phyloP scores from a whole-genome alignment of 2,888 invertebrate species.

The Dimorphilus gyrociliatus region DNA sequence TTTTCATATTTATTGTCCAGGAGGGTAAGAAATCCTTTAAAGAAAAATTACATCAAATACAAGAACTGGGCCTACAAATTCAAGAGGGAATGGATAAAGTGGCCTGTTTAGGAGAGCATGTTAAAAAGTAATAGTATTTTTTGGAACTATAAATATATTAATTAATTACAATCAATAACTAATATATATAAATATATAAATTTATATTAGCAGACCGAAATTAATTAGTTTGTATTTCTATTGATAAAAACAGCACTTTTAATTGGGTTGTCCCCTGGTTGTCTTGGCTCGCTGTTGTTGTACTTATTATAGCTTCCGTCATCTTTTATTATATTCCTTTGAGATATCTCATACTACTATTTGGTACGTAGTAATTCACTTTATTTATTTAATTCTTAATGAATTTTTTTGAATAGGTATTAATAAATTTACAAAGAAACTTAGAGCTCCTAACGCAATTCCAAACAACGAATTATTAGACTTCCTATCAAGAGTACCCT shows the following conservation, averaged over 20 bases:
- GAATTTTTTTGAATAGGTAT: too few species aligned
- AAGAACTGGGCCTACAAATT: slow-evolving; percentile 89
- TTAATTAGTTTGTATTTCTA: too few species aligned
- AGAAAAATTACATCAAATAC: slow-evolving; percentile 79
- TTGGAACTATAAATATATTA: background rate
- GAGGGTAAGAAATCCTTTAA: slow-evolving; percentile 90
- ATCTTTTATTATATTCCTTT: slow-evolving; percentile 76
- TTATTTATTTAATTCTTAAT: too few species aligned
- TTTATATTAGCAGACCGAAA: too few species aligned
- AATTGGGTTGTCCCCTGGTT: slow-evolving; percentile 93
- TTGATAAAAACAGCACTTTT: slow-evolving; percentile 75
- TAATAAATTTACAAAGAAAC: slow-evolving; percentile 84
- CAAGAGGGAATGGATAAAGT: slow-evolving; percentile 87
- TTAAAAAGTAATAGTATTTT: slow-evolving; percentile 66
- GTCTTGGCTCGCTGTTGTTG: slow-evolving; percentile 71
- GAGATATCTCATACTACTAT: slow-evolving; percentile 69
- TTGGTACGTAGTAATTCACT: too few species aligned
- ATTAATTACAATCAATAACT: slow-evolving; percentile 1
- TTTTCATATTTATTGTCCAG: too few species aligned
- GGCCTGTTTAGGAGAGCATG: slow-evolving; percentile 78
- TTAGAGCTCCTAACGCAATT: slow-evolving; percentile 77
- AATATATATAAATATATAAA: slow-evolving; percentile 3
- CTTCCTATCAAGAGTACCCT: slow-evolving; percentile 79
- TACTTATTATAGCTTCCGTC: slow-evolving; percentile 54
- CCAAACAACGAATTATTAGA: slow-evolving; percentile 93